Evolutionary conservation across 2,113 vertebrate genomes (phyloP).

Genomic region (Lota lota): DNA sequence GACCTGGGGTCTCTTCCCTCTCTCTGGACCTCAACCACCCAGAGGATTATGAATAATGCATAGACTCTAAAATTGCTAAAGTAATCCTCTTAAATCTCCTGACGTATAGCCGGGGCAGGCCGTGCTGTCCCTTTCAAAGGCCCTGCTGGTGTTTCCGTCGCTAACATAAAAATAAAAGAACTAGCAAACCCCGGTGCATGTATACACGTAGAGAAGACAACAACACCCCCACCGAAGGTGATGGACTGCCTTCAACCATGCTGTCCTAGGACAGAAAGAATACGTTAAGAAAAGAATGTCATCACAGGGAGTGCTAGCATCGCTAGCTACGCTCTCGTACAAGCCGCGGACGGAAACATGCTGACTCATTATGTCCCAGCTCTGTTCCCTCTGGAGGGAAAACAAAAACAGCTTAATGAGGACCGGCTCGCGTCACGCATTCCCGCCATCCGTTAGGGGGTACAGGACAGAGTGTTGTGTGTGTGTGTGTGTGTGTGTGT

Average conservation of each 20-base stretch:
- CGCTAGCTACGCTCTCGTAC: too few relatives aligned
- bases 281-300: too few relatives aligned
- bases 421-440: too few relatives aligned
- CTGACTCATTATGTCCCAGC: too few relatives aligned
- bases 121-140: conserved; percentile 69
- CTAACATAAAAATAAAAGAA: conserved; percentile 12
- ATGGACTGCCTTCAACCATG: conserved; percentile 42
- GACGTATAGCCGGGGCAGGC: conserved; percentile 65
- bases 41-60: conserved; percentile 80
- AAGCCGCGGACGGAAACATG: too few relatives aligned
- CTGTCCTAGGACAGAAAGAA: conserved; percentile 14
- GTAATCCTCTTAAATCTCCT: conserved; percentile 80
- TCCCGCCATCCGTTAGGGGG: too few relatives aligned
- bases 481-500: too few relatives aligned
- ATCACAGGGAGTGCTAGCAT: too few relatives aligned
- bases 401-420: too few relatives aligned
- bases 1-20: conserved; percentile 69
- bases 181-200: conserved; percentile 23
- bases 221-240: conserved; percentile 26
- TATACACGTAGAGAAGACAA: conserved; percentile 2
- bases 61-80: conserved; percentile 79
- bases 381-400: too few relatives aligned
- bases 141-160: conserved; percentile 51
- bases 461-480: too few relatives aligned
- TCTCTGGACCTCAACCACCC: conserved; percentile 71